Percentiles rank a stretch among this genome's conserved stretches.
Evolutionary conservation across 2,113 vertebrate species (phyloP).

Genomic region (Paralichthys olivaceus): DNA sequence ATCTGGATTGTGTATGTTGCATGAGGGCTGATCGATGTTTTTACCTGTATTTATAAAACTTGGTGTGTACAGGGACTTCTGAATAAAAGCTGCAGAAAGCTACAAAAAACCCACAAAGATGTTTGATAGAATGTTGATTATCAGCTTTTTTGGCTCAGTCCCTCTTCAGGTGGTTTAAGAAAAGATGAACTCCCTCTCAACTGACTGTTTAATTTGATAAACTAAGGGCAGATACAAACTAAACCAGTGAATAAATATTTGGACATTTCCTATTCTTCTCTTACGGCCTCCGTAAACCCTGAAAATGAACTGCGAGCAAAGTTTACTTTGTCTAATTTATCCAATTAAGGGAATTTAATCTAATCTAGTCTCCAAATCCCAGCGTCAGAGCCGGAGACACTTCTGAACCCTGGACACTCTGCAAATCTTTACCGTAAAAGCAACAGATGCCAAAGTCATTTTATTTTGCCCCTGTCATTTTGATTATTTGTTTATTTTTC

Average conservation of each 20-base stretch:
- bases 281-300: constrained; percentile 19
- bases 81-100: not conserved
- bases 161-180: not conserved
- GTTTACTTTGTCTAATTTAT: constrained; percentile 63
- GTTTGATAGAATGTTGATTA: not conserved
- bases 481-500: too few species aligned
- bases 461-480: not conserved
- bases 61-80: not conserved
- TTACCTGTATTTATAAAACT: not conserved
- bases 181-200: not conserved
- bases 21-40: not conserved
- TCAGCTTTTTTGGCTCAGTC: too few species aligned
- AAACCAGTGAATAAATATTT: not conserved
- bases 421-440: constrained; percentile 5
- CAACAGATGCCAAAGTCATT: not conserved
- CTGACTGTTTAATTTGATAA: not conserved
- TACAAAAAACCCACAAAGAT: not conserved
- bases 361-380: constrained; percentile 18
- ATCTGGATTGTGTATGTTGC: not conserved
- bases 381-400: not conserved
- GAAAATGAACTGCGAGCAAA: constrained; percentile 58
- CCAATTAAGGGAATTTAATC: constrained; percentile 65
- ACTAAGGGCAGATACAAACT: not conserved
- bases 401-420: not conserved
- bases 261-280: constrained; percentile 8